Evolutionary conservation across 2,888 invertebrate species (phyloP).

Genomic region (Lasioglossum oenotherae): DNA sequence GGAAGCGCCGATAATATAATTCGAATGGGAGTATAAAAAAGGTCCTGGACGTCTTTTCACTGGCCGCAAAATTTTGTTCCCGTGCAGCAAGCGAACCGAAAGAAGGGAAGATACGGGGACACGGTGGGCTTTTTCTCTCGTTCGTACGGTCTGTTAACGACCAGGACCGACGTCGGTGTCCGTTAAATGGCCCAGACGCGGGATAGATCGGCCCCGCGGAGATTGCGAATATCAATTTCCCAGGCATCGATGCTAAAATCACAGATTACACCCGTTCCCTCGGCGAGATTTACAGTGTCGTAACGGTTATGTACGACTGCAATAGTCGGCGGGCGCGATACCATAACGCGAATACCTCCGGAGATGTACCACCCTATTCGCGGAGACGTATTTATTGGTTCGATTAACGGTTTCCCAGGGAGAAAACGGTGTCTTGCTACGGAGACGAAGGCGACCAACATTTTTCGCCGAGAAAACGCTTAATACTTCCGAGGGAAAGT

Average conservation of each 20-base stretch:
- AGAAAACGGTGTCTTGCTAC: not conserved
- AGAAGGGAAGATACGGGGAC: constrained; percentile 56
- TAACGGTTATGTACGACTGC: constrained; percentile 50
- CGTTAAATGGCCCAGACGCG: constrained; percentile 70
- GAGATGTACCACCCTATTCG: not conserved
- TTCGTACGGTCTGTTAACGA: constrained; percentile 68
- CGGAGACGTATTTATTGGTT: constrained; percentile 47
- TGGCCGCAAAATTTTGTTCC: constrained; percentile 50
- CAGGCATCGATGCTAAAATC: constrained; percentile 42
- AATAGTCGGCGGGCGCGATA: constrained; percentile 24
- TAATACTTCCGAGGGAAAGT: not conserved
- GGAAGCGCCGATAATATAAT: constrained; percentile 42
- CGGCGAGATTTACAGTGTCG: constrained; percentile 52
- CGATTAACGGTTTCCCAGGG: constrained; percentile 27
- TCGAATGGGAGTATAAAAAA: constrained; percentile 48
- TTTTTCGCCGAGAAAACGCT: not conserved
- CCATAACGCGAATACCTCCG: constrained; percentile 19
- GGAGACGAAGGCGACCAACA: not conserved
- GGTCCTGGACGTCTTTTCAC: constrained; percentile 35
- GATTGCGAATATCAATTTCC: constrained; percentile 69
- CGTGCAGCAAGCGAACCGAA: constrained; percentile 45
- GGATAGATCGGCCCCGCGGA: constrained; percentile 51
- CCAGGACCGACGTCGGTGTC: constrained; percentile 50
- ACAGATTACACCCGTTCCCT: constrained; percentile 34
- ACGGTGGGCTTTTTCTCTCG: constrained; percentile 51